Conservation (phyloP, 2,113 vertebrate genomes). For the Myxocyprinus asiaticus region DNA sequence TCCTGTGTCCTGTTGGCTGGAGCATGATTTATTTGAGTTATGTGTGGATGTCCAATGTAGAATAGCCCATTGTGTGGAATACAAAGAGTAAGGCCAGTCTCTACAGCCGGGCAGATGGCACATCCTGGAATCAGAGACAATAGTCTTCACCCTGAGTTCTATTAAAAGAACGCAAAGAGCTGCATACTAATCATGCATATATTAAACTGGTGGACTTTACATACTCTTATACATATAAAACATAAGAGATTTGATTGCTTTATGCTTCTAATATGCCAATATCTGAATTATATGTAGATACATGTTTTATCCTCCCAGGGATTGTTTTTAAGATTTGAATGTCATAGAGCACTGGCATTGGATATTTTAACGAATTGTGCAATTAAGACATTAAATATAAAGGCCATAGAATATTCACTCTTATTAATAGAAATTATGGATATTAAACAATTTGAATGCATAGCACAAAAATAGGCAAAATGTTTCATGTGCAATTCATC, state of each 20-base stretch:
- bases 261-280: too few species aligned
- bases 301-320: not conserved
- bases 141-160: slow-evolving; percentile 53
- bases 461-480: too few species aligned
- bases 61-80: slow-evolving; percentile 54
- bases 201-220: slow-evolving; percentile 61
- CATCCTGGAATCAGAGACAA: slow-evolving; percentile 61
- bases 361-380: not conserved
- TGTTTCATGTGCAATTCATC: too few species aligned
- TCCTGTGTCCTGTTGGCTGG: slow-evolving; percentile 40
- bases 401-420: too few species aligned
- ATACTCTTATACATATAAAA: slow-evolving; percentile 68
- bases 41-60: slow-evolving; percentile 52
- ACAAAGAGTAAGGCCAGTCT: slow-evolving; percentile 58
- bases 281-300: not conserved
- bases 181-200: slow-evolving; percentile 58
- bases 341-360: not conserved
- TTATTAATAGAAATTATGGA: too few species aligned
- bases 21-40: slow-evolving; percentile 57
- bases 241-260: not conserved
- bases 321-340: not conserved
- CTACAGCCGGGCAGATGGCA: slow-evolving; percentile 59
- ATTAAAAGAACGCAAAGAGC: slow-evolving; percentile 55
- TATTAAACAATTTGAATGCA: too few species aligned
- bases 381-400: too few species aligned